phyloP scores from a whole-genome alignment of 2,113 vertebrate species.

The Microtus ochrogaster region DNA sequence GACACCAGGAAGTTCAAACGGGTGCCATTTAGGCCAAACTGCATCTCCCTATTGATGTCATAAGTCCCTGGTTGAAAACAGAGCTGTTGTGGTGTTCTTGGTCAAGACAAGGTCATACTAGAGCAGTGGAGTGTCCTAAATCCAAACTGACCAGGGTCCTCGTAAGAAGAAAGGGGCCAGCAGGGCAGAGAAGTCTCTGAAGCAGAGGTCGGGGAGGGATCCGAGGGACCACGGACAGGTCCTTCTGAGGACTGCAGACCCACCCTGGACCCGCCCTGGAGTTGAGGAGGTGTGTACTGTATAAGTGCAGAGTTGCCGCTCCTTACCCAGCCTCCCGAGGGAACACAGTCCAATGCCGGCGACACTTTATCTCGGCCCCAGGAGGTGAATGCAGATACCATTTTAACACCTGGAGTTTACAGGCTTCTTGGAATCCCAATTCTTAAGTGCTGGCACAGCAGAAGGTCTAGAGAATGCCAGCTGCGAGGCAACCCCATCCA shows the following conservation, averaged over 20 bases:
- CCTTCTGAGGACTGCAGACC: background rate
- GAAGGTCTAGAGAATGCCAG: background rate
- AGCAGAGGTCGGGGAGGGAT: background rate
- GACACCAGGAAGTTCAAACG: background rate
- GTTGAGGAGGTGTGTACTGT: background rate
- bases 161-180: background rate
- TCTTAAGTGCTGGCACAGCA: background rate
- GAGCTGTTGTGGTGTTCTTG: background rate
- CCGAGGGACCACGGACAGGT: fast-evolving
- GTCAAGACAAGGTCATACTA: background rate
- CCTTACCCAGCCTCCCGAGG: background rate
- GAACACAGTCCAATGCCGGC: background rate
- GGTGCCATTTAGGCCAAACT: too few species aligned
- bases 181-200: background rate
- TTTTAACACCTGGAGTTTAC: background rate
- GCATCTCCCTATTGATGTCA: background rate
- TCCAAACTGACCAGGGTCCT: background rate
- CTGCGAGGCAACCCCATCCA: background rate
- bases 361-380: background rate
- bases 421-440: background rate
- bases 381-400: background rate
- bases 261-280: too few species aligned
- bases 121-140: background rate
- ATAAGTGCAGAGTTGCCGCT: too few species aligned
- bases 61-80: background rate